Evolutionary conservation across 1,140 invertebrate genomes (phyloP).

Genomic region (Ephestia elutella): DNA sequence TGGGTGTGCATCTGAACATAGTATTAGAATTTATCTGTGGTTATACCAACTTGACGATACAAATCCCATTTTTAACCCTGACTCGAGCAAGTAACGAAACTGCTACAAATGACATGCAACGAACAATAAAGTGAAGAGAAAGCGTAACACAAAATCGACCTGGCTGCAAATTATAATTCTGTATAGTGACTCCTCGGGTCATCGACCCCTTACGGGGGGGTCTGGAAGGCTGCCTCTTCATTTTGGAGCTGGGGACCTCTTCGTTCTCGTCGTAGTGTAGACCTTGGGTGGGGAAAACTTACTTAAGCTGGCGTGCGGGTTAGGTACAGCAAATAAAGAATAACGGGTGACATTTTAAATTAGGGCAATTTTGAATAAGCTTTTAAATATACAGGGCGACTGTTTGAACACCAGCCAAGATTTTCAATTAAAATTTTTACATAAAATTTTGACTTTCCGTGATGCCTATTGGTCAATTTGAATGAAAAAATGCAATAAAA

Average conservation of each 20-base stretch:
- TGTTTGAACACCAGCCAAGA: too few species aligned
- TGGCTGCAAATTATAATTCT: conserved; percentile 60
- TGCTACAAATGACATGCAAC: background rate
- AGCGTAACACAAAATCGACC: conserved; percentile 27
- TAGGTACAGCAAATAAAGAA: conserved; percentile 4
- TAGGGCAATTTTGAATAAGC: too few species aligned
- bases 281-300: conserved; percentile 70
- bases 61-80: too few species aligned
- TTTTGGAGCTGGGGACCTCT: conserved; percentile 50
- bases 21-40: too few species aligned
- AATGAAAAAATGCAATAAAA: background rate
- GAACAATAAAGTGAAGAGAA: conserved; percentile 24
- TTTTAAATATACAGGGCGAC: too few species aligned
- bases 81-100: too few species aligned
- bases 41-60: too few species aligned
- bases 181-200: conserved; percentile 74
- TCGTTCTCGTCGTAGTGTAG: conserved; percentile 86
- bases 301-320: conserved; percentile 3
- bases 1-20: too few species aligned
- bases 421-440: too few species aligned
- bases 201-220: conserved; percentile 85
- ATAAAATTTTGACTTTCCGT: too few species aligned
- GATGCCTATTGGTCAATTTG: background rate
- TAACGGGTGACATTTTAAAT: background rate
- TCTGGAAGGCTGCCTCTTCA: conserved; percentile 78